These are phyloP conservation scores for Bradypus variegatus DNA, from an alignment of 2,797 vertebrate species.

Conservation along the genomic window DNA sequence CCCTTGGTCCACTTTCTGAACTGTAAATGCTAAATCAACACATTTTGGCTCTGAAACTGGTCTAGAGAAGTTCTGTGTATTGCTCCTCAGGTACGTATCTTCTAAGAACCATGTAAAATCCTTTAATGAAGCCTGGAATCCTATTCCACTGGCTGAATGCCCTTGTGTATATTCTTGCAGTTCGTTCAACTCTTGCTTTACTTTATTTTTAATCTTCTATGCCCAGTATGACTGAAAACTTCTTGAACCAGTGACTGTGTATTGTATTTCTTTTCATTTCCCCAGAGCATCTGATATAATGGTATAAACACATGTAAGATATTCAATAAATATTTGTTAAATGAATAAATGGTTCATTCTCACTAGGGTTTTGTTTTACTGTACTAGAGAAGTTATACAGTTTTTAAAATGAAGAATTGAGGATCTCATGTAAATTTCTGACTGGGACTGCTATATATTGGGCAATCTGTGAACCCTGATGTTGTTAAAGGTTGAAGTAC, in stretches of 20 bases:
- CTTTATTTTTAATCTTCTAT: not conserved
- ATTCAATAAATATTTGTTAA: not conserved
- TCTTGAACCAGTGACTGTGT: not conserved
- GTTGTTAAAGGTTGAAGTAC: not conserved
- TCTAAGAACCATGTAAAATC: not conserved
- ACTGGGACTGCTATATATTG: not conserved
- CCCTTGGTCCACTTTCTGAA: not conserved
- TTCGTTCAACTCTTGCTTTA: not conserved
- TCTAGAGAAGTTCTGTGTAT: not conserved
- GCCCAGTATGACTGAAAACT: not conserved
- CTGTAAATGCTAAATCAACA: not conserved
- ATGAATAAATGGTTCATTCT: not conserved
- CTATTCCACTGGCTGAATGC: not conserved
- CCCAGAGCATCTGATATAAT: not conserved
- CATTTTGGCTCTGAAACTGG: not conserved
- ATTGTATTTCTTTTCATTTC: not conserved
- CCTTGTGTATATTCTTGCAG: not conserved
- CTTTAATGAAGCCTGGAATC: not conserved
- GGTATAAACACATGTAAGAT: not conserved
- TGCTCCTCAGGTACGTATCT: not conserved
- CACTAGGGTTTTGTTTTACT: not conserved
- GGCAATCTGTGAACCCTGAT: not conserved
- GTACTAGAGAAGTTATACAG: not conserved
- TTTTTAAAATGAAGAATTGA: conserved; percentile 1
- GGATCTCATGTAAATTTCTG: not conserved